A percentile compares a stretch with the other conserved stretches of the same genome.
Conservation (phyloP, 2,797 vertebrate genomes). For the Enteromius mattozi region DNA sequence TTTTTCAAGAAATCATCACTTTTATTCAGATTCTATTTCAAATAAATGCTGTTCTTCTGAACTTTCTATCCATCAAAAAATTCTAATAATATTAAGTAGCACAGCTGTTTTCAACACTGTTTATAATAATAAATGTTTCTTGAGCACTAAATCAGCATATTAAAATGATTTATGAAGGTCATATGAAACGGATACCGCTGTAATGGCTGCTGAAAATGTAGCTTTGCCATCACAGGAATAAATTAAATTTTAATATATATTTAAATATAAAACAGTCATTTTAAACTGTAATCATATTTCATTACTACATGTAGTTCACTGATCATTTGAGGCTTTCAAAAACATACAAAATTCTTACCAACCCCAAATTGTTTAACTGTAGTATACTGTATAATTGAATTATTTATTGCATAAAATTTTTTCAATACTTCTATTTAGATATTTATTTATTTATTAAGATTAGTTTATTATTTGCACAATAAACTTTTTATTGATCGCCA, state of each 20-base stretch:
- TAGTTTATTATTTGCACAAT: neutral
- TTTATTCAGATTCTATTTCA: neutral
- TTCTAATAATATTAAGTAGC: neutral
- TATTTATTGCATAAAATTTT: neutral
- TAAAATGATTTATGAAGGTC: constrained; percentile 1
- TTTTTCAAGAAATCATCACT: neutral
- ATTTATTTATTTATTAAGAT: neutral
- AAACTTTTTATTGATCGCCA: neutral
- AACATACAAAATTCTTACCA: neutral
- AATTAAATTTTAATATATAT: neutral
- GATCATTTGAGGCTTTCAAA: too few species aligned
- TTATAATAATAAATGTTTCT: neutral
- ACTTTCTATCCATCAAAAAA: neutral
- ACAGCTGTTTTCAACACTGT: neutral
- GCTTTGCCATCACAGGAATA: neutral
- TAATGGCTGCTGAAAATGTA: neutral
- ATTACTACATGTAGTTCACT: neutral
- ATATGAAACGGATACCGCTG: neutral
- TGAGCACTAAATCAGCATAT: neutral
- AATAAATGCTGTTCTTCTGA: neutral
- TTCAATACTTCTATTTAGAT: neutral
- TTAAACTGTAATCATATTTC: neutral
- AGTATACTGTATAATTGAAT: neutral
- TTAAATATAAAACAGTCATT: neutral
- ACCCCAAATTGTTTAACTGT: neutral